Conservation (phyloP, 2,888 invertebrate species). For the Calliscelio sp. region DNA sequence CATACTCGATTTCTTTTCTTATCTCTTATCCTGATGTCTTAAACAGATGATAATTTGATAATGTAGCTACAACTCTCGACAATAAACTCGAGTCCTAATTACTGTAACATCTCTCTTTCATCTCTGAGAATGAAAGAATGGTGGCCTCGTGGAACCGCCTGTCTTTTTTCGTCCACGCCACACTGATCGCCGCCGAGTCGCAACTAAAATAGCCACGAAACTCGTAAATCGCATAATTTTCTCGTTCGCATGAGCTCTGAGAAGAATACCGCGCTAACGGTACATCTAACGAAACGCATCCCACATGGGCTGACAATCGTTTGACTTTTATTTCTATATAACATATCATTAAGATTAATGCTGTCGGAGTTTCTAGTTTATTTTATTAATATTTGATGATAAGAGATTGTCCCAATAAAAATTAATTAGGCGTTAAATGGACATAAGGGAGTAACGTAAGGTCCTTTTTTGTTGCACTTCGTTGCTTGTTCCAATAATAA, state of each 20-base stretch:
- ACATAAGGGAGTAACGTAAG: too few species aligned
- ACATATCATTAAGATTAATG: too few species aligned
- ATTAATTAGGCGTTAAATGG: too few species aligned
- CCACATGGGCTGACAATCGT: slow-evolving; percentile 34
- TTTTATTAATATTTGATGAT: too few species aligned
- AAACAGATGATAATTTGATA: too few species aligned
- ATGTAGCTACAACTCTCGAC: slow-evolving; percentile 1
- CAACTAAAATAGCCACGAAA: slow-evolving; percentile 59
- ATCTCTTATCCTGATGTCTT: too few species aligned
- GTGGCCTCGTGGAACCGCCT: not conserved
- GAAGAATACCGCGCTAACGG: slow-evolving; percentile 43
- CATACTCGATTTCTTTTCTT: too few species aligned
- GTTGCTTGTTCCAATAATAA: too few species aligned
- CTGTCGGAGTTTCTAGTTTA: too few species aligned
- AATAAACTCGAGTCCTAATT: too few species aligned
- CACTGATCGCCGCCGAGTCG: slow-evolving; percentile 41
- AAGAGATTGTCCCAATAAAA: too few species aligned
- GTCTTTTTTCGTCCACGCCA: slow-evolving; percentile 51
- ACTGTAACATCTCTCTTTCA: not conserved
- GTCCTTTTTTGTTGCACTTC: too few species aligned
- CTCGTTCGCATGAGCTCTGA: slow-evolving; percentile 32
- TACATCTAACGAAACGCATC: slow-evolving; percentile 34
- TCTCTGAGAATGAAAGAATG: not conserved
- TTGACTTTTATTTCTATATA: slow-evolving; percentile 17
- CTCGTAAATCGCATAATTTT: slow-evolving; percentile 64